A percentile compares a stretch with the other conserved stretches of the same genome.
phyloP scores from a whole-genome alignment of 2,113 vertebrate species.

The Turdus rufiventris region DNA sequence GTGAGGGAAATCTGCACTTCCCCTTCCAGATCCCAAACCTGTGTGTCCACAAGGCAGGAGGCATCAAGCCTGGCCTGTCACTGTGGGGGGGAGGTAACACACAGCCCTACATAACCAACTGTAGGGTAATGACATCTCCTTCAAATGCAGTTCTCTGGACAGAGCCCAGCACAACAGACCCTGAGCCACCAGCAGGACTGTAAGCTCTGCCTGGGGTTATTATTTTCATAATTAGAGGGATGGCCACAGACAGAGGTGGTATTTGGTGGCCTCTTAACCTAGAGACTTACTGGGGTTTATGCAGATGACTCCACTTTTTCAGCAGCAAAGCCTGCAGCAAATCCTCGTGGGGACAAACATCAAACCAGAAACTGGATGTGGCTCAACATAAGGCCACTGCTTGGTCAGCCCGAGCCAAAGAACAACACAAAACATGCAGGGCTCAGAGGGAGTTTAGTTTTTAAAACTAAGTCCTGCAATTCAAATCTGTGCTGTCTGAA shows the following conservation, averaged over 20 bases:
- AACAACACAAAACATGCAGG: slow-evolving; percentile 28
- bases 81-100: neutral
- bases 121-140: neutral
- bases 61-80: neutral
- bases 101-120: neutral
- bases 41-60: neutral
- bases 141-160: neutral
- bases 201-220: neutral
- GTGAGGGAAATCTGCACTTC: neutral
- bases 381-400: slow-evolving; percentile 26
- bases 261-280: neutral
- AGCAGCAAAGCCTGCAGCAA: slow-evolving; percentile 40
- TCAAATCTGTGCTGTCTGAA: slow-evolving; percentile 8
- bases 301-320: neutral
- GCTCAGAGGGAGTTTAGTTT: neutral
- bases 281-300: neutral
- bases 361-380: slow-evolving; percentile 31
- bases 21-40: neutral
- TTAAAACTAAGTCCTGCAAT: slow-evolving; percentile 3
- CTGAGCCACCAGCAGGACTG: rapidly evolving
- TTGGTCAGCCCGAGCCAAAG: neutral
- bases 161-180: neutral
- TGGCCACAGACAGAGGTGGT: neutral
- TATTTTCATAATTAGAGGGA: slow-evolving; percentile 13
- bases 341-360: slow-evolving; percentile 56